Evolutionary conservation across 2,113 vertebrate genomes (phyloP).

Genomic region (Pyrgilauda ruficollis): DNA sequence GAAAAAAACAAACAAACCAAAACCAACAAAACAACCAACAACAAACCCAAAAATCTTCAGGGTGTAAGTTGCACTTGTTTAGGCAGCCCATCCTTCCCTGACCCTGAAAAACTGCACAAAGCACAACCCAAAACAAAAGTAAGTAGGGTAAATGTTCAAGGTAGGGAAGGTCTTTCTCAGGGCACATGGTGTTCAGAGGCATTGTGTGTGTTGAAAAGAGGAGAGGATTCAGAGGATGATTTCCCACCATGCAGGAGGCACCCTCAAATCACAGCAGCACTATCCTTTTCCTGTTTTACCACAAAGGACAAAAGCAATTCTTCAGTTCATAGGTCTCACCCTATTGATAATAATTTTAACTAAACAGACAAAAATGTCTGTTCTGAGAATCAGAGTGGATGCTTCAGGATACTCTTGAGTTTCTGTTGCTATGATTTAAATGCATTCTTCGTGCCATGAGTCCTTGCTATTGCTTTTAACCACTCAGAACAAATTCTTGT

Average conservation of each 20-base stretch:
- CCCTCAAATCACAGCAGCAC: background rate
- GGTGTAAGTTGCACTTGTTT: background rate
- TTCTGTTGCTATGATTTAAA: background rate
- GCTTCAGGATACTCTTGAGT: background rate
- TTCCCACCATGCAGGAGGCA: background rate
- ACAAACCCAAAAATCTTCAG: background rate
- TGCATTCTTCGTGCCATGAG: background rate
- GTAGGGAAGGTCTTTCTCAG: background rate
- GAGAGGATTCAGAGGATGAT: background rate
- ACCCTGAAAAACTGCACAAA: background rate
- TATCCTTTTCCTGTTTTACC: background rate
- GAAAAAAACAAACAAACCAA: too few relatives aligned
- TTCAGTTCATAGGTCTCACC: background rate
- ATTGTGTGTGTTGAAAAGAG: background rate
- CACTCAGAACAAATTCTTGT: background rate
- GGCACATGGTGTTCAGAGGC: background rate
- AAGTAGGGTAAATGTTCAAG: background rate
- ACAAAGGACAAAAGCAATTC: background rate
- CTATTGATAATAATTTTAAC: background rate
- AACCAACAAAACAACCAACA: too few relatives aligned
- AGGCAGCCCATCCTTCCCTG: background rate
- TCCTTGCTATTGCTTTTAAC: background rate
- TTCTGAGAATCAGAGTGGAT: background rate
- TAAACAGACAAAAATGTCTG: background rate
- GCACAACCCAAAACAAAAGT: background rate